Conservation (phyloP, 2,888 invertebrate species). For the Melinaea marsaeus region DNA sequence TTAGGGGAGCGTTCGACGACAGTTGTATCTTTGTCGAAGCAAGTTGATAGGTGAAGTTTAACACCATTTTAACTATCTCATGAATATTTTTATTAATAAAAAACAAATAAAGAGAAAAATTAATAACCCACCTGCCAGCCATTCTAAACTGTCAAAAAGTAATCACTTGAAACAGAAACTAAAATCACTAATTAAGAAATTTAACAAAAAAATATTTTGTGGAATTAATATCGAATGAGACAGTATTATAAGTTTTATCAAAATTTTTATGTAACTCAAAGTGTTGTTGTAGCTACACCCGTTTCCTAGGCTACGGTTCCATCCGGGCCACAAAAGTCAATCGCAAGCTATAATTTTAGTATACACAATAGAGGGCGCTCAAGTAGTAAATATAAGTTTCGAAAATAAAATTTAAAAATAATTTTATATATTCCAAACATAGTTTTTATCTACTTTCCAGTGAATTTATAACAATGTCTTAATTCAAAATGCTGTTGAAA, state of each 20-base stretch:
- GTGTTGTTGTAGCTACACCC: conserved; percentile 76
- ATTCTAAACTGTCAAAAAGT: conserved; percentile 69
- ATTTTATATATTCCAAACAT: not conserved
- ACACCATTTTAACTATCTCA: conserved; percentile 22
- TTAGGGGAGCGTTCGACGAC: conserved; percentile 41
- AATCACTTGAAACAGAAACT: conserved; percentile 38
- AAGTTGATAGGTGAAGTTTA: conserved; percentile 4
- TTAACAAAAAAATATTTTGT: conserved; percentile 29
- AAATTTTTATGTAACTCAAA: conserved; percentile 63
- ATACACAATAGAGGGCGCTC: conserved; percentile 24
- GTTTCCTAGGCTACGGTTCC: conserved; percentile 75
- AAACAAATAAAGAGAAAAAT: conserved; percentile 31
- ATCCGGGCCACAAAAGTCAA: conserved; percentile 35
- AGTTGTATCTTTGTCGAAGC: conserved; percentile 13
- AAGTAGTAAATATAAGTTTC: not conserved
- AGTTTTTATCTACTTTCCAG: not conserved
- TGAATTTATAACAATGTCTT: too few species aligned
- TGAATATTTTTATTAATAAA: conserved; percentile 19
- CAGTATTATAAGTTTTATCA: conserved; percentile 19
- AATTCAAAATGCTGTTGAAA: too few species aligned
- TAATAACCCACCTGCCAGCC: conserved; percentile 67
- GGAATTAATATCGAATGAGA: conserved; percentile 24
- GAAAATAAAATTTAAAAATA: too few species aligned
- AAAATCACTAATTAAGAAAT: conserved; percentile 26
- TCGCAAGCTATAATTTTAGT: conserved; percentile 9